A percentile compares a stretch with the other conserved stretches of the same genome.
Conservation (phyloP, 2,888 invertebrate genomes). For the Mimas tiliae region DNA sequence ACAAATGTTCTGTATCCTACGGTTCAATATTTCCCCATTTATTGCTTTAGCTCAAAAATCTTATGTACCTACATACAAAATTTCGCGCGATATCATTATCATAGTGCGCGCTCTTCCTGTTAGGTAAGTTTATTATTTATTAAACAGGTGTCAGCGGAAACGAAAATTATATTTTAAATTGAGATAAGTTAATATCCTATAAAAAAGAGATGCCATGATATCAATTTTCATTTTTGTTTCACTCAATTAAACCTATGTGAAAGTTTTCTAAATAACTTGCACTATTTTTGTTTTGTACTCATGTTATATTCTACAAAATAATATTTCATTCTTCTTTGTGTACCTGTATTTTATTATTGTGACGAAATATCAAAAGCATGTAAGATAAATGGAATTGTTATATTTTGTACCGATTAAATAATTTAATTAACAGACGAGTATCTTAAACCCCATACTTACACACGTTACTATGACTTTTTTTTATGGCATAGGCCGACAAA, state of each 20-base stretch:
- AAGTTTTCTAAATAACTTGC: neutral
- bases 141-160: neutral
- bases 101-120: too few species aligned
- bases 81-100: too few species aligned
- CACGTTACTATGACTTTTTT: too few species aligned
- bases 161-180: neutral
- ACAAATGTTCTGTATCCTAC: too few species aligned
- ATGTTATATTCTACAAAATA: constrained; percentile 24
- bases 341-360: constrained; percentile 45
- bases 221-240: too few species aligned
- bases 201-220: neutral
- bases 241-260: neutral
- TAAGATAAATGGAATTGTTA: constrained; percentile 71
- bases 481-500: too few species aligned
- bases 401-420: constrained; percentile 78
- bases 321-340: constrained; percentile 13
- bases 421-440: constrained; percentile 34
- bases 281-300: constrained; percentile 1
- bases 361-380: constrained; percentile 53
- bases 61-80: too few species aligned
- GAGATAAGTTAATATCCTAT: neutral
- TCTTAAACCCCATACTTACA: neutral
- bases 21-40: too few species aligned
- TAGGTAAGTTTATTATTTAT: neutral
- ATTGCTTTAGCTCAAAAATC: too few species aligned